These are phyloP conservation scores for Hylyphantes graminicola DNA, from an alignment of 1,140 invertebrate species.

Conservation along the genomic window DNA sequence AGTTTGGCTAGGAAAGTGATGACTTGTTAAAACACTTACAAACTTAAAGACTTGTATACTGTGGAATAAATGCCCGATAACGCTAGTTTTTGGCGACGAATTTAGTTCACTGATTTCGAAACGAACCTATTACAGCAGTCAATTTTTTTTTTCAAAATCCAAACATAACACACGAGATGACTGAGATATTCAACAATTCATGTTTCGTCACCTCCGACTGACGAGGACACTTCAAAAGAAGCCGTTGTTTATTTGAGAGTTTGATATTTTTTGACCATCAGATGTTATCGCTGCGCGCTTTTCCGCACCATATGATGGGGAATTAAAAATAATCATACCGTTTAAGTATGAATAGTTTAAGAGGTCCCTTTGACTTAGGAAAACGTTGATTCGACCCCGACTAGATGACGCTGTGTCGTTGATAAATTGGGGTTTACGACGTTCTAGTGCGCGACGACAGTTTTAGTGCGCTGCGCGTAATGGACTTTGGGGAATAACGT, in stretches of 20 bases:
- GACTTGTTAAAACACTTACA: no score
- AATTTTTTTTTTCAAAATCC: background rate
- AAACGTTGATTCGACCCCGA: background rate
- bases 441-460: conserved; percentile 3
- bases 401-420: conserved; percentile 2
- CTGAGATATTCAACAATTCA: conserved; percentile 26
- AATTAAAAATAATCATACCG: no score
- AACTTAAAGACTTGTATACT: no score
- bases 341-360: background rate
- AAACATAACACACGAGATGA: conserved; percentile 23
- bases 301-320: background rate
- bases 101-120: no score
- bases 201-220: conserved; percentile 21
- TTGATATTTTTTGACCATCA: conserved; percentile 11
- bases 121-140: no score
- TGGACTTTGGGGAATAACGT: background rate
- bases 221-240: conserved; percentile 19
- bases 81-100: no score
- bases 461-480: background rate
- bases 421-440: conserved; percentile 3
- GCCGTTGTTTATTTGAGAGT: conserved; percentile 25
- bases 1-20: no score
- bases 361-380: no score
- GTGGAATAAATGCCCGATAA: no score
- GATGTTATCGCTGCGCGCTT: background rate